Conservation (phyloP, 2,113 vertebrate species). For the Pygoscelis adeliae region DNA sequence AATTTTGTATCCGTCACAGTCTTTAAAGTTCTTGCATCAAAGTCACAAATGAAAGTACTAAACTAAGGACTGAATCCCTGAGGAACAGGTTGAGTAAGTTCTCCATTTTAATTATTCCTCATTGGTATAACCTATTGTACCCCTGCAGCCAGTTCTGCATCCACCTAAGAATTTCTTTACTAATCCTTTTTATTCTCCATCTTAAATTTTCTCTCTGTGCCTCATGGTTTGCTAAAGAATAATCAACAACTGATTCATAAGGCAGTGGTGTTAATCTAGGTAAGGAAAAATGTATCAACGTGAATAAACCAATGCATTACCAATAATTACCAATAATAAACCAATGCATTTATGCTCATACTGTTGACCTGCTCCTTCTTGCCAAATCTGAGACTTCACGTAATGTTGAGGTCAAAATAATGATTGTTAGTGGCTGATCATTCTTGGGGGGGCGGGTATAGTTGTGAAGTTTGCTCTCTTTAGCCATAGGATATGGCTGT, state of each 20-base stretch:
- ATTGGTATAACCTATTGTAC: neutral
- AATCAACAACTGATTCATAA: neutral
- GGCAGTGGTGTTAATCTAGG: neutral
- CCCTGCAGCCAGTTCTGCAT: neutral
- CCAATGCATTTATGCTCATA: neutral
- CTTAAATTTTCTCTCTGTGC: neutral
- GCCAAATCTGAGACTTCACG: neutral
- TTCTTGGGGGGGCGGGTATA: neutral
- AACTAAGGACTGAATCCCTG: slow-evolving; percentile 12
- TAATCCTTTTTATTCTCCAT: neutral
- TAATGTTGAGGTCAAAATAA: neutral
- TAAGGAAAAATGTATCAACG: neutral
- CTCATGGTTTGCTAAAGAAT: neutral
- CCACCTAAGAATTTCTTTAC: neutral
- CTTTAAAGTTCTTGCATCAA: slow-evolving; percentile 45
- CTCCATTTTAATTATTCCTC: neutral
- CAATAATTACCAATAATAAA: no score
- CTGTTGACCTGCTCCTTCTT: neutral
- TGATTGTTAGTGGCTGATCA: neutral
- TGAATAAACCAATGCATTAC: neutral
- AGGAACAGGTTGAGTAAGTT: slow-evolving; percentile 30
- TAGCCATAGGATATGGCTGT: neutral
- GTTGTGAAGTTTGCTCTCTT: neutral
- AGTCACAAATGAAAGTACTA: slow-evolving; percentile 15
- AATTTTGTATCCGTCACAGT: neutral